phyloP scores from a whole-genome alignment of 2,113 vertebrate species.

The Labeo catla region DNA sequence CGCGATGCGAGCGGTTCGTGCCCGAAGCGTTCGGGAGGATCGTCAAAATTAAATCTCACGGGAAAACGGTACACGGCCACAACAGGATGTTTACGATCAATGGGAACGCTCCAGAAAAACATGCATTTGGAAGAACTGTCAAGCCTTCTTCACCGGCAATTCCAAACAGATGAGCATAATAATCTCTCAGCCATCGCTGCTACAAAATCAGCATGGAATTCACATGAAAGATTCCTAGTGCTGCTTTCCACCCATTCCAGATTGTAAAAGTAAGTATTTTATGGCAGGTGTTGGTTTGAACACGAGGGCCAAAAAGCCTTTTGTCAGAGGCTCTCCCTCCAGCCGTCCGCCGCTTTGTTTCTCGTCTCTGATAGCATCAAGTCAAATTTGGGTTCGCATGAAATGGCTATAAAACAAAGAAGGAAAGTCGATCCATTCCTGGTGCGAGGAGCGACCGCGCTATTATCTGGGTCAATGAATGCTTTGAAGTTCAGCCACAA shows the following conservation, averaged over 20 bases:
- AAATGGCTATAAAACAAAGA: constrained; percentile 46
- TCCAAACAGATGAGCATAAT: constrained; percentile 80
- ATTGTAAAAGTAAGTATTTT: constrained; percentile 54
- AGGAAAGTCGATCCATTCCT: constrained; percentile 20
- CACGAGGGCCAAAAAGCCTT: constrained; percentile 42
- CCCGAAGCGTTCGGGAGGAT: neutral
- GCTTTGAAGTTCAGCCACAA: constrained; percentile 57
- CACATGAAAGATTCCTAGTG: constrained; percentile 70
- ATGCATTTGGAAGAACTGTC: constrained; percentile 29
- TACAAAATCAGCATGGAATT: constrained; percentile 71
- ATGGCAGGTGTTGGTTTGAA: constrained; percentile 63
- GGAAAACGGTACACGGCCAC: neutral
- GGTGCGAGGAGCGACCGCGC: constrained; percentile 21
- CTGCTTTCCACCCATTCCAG: constrained; percentile 66
- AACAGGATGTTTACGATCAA: neutral
- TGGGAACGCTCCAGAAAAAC: neutral
- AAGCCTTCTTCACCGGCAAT: constrained; percentile 69
- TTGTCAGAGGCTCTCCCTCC: constrained; percentile 38
- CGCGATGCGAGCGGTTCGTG: neutral
- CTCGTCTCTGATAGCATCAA: constrained; percentile 48
- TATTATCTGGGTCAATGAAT: constrained; percentile 24
- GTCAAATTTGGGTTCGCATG: constrained; percentile 52
- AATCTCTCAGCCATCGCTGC: constrained; percentile 71
- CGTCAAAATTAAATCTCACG: too few relatives aligned
- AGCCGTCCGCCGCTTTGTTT: neutral